Conservation (phyloP, 2,797 vertebrate species). For the Protonibea diacanthus region DNA sequence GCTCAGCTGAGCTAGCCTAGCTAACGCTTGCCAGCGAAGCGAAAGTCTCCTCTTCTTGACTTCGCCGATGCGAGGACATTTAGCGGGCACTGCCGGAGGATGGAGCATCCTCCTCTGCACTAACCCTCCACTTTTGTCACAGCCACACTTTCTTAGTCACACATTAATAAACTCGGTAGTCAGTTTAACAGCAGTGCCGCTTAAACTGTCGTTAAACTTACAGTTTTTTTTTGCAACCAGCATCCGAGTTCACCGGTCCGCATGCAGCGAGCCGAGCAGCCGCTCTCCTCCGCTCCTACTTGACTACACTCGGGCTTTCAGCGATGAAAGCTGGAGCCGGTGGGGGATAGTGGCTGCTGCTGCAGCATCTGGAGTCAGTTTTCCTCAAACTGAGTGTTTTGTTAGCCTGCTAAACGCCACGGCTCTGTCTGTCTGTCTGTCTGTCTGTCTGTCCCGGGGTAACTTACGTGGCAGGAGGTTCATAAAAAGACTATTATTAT, state of each 20-base stretch:
- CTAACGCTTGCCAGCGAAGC: slow-evolving; percentile 71
- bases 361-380: slow-evolving; percentile 27
- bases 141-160: fast-evolving
- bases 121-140: not conserved
- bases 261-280: slow-evolving; percentile 32
- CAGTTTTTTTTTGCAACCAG: not conserved
- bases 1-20: slow-evolving; percentile 70
- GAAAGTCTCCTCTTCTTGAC: slow-evolving; percentile 68
- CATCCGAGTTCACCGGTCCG: slow-evolving; percentile 38
- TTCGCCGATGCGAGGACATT: slow-evolving; percentile 77
- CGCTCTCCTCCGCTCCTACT: not conserved
- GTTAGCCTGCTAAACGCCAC: slow-evolving; percentile 57
- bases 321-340: slow-evolving; percentile 5
- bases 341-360: not conserved
- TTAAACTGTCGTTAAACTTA: slow-evolving; percentile 55
- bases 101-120: slow-evolving; percentile 51
- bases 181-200: not conserved
- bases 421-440: slow-evolving; percentile 22
- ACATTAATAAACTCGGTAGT: not conserved
- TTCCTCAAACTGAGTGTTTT: slow-evolving; percentile 4
- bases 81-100: slow-evolving; percentile 80
- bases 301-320: not conserved
- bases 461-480: slow-evolving; percentile 71
- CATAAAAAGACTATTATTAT: slow-evolving; percentile 58
- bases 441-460: slow-evolving; percentile 29